Evolutionary conservation across 2,797 vertebrate species (phyloP).

Genomic region (Rhinichthys osculus): DNA sequence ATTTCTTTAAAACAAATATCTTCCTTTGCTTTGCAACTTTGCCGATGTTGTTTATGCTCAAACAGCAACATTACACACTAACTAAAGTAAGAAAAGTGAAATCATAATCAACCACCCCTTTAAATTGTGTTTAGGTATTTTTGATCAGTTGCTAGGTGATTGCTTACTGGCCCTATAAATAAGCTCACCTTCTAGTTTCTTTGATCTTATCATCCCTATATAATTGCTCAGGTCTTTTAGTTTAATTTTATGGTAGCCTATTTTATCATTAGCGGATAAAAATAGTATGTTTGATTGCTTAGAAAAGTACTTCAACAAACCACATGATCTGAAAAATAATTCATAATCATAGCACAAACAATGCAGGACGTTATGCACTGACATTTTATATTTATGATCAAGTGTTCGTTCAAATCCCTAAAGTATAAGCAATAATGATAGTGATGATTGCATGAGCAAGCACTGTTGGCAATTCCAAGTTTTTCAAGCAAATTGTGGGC

Average conservation of each 20-base stretch:
- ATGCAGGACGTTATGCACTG: background rate
- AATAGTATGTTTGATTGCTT: background rate
- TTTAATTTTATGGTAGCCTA: background rate
- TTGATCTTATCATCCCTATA: background rate
- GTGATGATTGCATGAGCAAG: conserved; percentile 3
- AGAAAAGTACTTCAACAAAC: background rate
- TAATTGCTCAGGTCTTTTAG: background rate
- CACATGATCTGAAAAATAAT: background rate
- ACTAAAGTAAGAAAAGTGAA: too few relatives aligned
- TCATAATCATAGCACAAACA: background rate
- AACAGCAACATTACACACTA: too few relatives aligned
- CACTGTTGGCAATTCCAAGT: too few relatives aligned
- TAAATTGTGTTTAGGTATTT: background rate
- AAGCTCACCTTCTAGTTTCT: background rate
- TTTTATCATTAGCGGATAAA: background rate
- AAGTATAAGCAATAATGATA: conserved; percentile 1
- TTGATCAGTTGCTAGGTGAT: background rate
- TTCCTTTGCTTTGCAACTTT: too few relatives aligned
- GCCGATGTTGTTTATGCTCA: too few relatives aligned
- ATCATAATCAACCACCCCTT: too few relatives aligned
- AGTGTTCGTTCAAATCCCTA: background rate
- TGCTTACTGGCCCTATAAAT: background rate
- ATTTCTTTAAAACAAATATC: too few relatives aligned
- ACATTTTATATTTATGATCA: conserved; percentile 7
- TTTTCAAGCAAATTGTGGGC: background rate